Percentiles rank a stretch among this genome's conserved stretches.
Conservation (phyloP, 2,113 vertebrate genomes). For the Amphiprion percula region DNA sequence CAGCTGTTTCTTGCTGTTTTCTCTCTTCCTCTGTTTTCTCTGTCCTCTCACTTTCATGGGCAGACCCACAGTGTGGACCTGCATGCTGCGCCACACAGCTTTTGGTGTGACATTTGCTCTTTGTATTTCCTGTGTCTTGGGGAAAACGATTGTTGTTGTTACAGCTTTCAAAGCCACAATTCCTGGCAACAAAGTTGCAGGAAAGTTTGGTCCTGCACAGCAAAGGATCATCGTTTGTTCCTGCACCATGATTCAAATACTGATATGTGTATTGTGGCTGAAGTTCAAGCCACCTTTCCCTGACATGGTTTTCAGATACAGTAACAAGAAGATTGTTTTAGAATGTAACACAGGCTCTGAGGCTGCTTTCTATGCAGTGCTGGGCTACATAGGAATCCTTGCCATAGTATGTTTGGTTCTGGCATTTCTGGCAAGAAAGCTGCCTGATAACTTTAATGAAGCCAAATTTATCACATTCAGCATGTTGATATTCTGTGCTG, state of each 20-base stretch:
- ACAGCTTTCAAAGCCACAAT: slow-evolving; percentile 77
- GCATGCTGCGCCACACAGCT: slow-evolving; percentile 82
- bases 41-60: slow-evolving; percentile 78
- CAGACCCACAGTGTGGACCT: slow-evolving; percentile 77
- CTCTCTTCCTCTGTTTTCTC: slow-evolving; percentile 76
- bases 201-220: slow-evolving; percentile 70
- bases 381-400: slow-evolving; percentile 82
- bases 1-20: slow-evolving; percentile 80
- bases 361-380: slow-evolving; percentile 76
- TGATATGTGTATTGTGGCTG: slow-evolving; percentile 82
- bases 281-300: slow-evolving; percentile 78
- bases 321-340: slow-evolving; percentile 79
- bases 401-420: slow-evolving; percentile 73
- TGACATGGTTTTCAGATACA: slow-evolving; percentile 67
- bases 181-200: slow-evolving; percentile 57
- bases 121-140: slow-evolving; percentile 78
- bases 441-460: slow-evolving; percentile 86
- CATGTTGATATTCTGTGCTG: slow-evolving; percentile 85
- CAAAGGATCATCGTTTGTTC: slow-evolving; percentile 79
- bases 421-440: slow-evolving; percentile 81
- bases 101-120: slow-evolving; percentile 80
- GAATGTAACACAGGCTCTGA: slow-evolving; percentile 82
- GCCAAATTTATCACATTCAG: slow-evolving; percentile 86
- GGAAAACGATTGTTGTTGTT: slow-evolving; percentile 80
- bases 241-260: slow-evolving; percentile 80